Conservation (phyloP, 2,888 invertebrate species). For the Lithodes maja region DNA sequence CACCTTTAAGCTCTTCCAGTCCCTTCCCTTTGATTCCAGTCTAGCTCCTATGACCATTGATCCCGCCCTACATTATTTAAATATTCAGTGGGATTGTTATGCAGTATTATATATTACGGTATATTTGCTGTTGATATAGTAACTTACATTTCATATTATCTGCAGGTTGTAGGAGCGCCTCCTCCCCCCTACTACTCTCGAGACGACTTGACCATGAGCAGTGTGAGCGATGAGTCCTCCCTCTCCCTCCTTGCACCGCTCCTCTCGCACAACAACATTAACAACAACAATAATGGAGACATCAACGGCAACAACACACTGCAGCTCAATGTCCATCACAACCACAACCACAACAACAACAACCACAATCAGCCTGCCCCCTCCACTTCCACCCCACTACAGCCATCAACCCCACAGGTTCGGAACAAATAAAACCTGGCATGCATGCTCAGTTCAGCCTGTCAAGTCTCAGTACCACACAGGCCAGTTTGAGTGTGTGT, state of each 20-base stretch:
- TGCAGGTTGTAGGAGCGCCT: constrained; percentile 62
- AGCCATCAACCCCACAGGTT: neutral
- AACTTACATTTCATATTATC: neutral
- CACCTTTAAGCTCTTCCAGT: too few species aligned
- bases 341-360: constrained; percentile 38
- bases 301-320: constrained; percentile 60
- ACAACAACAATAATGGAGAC: constrained; percentile 57
- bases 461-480: too few species aligned
- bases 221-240: constrained; percentile 25
- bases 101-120: neutral
- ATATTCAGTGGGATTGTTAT: too few species aligned
- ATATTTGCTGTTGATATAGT: neutral
- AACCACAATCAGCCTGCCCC: constrained; percentile 7
- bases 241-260: constrained; percentile 51
- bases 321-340: constrained; percentile 40
- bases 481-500: too few species aligned
- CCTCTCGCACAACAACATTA: constrained; percentile 41
- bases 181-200: constrained; percentile 64
- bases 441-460: neutral
- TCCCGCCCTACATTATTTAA: too few species aligned
- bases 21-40: too few species aligned
- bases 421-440: neutral
- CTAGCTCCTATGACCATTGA: too few species aligned
- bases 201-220: constrained; percentile 40
- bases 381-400: neutral